These are phyloP conservation scores for Nansenia antarctica DNA, from an alignment of 2,113 vertebrate species.

Conservation along the genomic window DNA sequence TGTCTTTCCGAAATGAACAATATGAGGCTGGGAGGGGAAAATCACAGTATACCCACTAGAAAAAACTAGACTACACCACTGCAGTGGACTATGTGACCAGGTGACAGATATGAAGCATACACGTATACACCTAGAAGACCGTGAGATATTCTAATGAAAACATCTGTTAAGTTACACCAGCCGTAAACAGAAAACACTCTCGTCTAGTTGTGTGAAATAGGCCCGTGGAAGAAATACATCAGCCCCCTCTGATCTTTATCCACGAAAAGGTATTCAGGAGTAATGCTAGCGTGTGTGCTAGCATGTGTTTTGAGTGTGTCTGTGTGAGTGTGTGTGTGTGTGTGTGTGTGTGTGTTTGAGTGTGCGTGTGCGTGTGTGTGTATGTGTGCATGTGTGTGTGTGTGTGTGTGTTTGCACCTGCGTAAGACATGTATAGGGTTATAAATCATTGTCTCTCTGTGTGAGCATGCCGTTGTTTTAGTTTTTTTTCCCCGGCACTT, in stretches of 20 bases:
- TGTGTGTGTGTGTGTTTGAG: too few relatives aligned
- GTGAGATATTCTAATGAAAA: conserved; percentile 50
- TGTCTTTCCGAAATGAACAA: too few relatives aligned
- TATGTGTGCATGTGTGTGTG: conserved; percentile 4
- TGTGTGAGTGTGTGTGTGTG: too few relatives aligned
- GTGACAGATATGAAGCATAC: conserved; percentile 15
- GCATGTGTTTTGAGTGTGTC: too few relatives aligned
- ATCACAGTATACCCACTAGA: too few relatives aligned
- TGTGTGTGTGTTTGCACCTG: conserved; percentile 3
- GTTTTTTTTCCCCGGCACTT: conserved; percentile 44
- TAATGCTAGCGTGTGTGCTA: neutral
- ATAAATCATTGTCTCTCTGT: conserved; percentile 54
- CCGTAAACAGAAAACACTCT: conserved; percentile 38
- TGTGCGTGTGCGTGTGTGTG: neutral
- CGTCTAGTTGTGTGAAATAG: conserved; percentile 34
- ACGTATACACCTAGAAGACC: conserved; percentile 9
- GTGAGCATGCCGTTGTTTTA: conserved; percentile 49
- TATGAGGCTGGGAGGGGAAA: too few relatives aligned
- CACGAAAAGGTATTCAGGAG: neutral
- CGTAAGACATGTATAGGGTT: conserved; percentile 33
- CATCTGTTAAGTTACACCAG: conserved; percentile 58
- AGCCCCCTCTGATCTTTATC: neutral
- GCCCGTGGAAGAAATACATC: neutral
- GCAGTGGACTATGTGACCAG: conserved; percentile 28
- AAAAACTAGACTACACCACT: too few relatives aligned